phyloP scores from a whole-genome alignment of 2,797 vertebrate species.

The Characodon lateralis region DNA sequence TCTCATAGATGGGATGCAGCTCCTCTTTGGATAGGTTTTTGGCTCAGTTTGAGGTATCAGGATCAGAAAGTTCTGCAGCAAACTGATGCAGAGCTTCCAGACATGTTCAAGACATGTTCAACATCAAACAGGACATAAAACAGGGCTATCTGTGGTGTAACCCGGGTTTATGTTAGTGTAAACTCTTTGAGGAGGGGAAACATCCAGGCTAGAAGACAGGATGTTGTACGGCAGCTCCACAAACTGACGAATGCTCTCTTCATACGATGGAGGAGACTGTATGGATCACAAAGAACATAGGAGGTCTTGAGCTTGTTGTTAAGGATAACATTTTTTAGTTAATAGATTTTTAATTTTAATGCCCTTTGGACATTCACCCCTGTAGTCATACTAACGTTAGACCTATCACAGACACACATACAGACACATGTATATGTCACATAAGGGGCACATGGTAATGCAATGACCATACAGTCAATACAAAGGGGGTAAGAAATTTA shows the following conservation, averaged over 20 bases:
- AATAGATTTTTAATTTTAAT: not conserved
- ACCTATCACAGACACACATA: too few species aligned
- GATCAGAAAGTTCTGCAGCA: slow-evolving; percentile 17
- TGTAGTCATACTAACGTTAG: too few species aligned
- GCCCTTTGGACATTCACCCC: too few species aligned
- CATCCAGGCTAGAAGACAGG: slow-evolving; percentile 40
- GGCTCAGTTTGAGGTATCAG: slow-evolving; percentile 45
- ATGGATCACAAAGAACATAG: slow-evolving; percentile 24
- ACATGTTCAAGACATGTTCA: not conserved
- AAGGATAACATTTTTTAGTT: not conserved
- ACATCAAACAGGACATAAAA: slow-evolving; percentile 57
- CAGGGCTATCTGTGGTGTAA: slow-evolving; percentile 31
- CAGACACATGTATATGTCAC: too few species aligned
- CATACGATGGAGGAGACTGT: slow-evolving; percentile 86
- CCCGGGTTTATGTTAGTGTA: slow-evolving; percentile 36
- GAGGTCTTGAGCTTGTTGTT: not conserved
- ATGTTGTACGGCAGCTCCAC: slow-evolving; percentile 68
- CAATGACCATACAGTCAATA: too few species aligned
- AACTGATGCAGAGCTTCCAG: not conserved
- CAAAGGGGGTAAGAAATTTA: too few species aligned
- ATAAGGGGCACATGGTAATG: too few species aligned
- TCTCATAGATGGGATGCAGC: slow-evolving; percentile 1
- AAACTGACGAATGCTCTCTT: slow-evolving; percentile 83
- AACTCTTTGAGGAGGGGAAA: slow-evolving; percentile 44
- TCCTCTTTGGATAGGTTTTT: slow-evolving; percentile 50